Evolutionary conservation across 2,113 vertebrate species (phyloP), one percentile per base, ranked within the genome.

Genomic region (Gadus chalcogrammus): DNA sequence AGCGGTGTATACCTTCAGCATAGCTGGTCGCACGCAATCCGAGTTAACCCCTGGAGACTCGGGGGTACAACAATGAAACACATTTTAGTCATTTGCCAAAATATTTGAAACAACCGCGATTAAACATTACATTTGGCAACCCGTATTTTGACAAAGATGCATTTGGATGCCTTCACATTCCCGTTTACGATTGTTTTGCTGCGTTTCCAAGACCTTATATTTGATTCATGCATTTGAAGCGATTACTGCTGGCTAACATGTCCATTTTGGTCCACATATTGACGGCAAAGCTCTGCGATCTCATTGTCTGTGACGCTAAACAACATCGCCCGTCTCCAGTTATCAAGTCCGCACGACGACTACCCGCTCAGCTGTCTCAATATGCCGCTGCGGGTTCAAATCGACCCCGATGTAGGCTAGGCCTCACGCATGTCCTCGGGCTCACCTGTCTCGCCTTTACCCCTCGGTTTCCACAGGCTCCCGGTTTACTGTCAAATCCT

Each of bases 401-500:
- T 74, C 70, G 61, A 5, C 58, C 60, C 65, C 67, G 28, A 71
- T 66, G 65, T 73, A 67, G 73, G 56, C 69, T 83, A 87, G 92
- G 91, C 92, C 91, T 52, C 75, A 59, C 53, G 15, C 71, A 64
- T 69, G 91, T 91, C 92, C 92, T 83, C 91, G 92, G 91, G 84
- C 92, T 93, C 89, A 93, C 92, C 92, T 93, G 89, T 86, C 83
- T 91, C 77, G 90, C 81, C 89, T 90, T 85, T 78, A 79, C 87
- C 84, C 88, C 88, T 90, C 89, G 84, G 87, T 87, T 89, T 87
- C 83, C 89, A 87, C 89, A 86, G 89, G 89, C 91, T 92, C 90
- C 91, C 91, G 88, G 89, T 90, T 92, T 89, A 88, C 89, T 89
- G 84, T 91, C 88, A 88, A 91, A 88, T 92, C 90, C 90, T 90